Evolutionary conservation across 2,797 vertebrate species (phyloP).

Genomic region (Lepilemur septentrionalis): DNA sequence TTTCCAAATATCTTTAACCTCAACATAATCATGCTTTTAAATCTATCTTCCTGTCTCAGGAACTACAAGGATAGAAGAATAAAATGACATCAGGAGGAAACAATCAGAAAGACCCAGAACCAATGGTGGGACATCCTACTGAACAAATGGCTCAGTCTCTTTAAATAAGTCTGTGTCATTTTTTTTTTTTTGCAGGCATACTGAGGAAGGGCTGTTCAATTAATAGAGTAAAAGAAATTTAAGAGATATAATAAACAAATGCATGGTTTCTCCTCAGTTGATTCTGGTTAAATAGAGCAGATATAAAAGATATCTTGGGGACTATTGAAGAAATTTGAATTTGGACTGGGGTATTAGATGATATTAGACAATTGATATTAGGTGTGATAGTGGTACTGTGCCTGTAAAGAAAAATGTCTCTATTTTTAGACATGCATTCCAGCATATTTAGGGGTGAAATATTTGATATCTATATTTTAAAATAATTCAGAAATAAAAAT

Average conservation of each 20-base stretch:
- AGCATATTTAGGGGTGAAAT: neutral
- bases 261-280: neutral
- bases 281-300: neutral
- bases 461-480: constrained; percentile 3
- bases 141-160: neutral
- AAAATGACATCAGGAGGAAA: neutral
- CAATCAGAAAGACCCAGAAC: neutral
- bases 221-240: neutral
- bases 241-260: neutral
- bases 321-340: neutral
- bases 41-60: neutral
- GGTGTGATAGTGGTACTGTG: neutral
- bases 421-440: neutral
- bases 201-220: neutral
- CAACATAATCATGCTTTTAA: neutral
- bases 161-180: neutral
- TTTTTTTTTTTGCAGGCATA: neutral
- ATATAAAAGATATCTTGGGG: neutral
- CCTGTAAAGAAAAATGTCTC: neutral
- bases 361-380: neutral
- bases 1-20: neutral
- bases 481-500: constrained; percentile 11
- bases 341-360: neutral
- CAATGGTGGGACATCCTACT: neutral
- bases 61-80: neutral